Conservation (phyloP, 2,797 vertebrate species). For the Melanotaenia nigrans region DNA sequence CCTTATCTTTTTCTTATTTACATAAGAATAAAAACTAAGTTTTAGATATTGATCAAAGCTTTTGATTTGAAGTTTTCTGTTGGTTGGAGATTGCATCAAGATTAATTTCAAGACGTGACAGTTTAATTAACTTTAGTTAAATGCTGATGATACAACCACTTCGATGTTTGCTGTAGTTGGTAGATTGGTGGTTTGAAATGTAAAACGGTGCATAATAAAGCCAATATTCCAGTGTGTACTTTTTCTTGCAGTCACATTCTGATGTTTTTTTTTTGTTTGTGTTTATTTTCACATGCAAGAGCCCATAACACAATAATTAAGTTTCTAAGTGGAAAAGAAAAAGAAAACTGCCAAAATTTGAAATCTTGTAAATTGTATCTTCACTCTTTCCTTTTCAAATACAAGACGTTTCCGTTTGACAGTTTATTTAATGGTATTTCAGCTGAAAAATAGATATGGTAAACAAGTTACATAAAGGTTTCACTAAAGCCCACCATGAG, state of each 20-base stretch:
- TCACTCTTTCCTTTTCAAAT: slow-evolving; percentile 17
- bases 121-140: slow-evolving; percentile 64
- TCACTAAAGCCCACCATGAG: background rate
- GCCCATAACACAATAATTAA: slow-evolving; percentile 41
- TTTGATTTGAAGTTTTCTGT: slow-evolving; percentile 24
- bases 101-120: slow-evolving; percentile 59
- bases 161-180: slow-evolving; percentile 18
- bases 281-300: slow-evolving; percentile 24
- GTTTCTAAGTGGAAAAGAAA: slow-evolving; percentile 4
- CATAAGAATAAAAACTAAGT: slow-evolving; percentile 34
- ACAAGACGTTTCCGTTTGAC: background rate
- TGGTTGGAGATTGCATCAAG: slow-evolving; percentile 47
- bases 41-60: slow-evolving; percentile 31
- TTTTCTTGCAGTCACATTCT: slow-evolving; percentile 17
- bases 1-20: slow-evolving; percentile 21
- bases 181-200: too few species aligned
- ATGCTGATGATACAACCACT: slow-evolving; percentile 41
- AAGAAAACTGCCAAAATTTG: slow-evolving; percentile 2
- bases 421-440: slow-evolving; percentile 11
- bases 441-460: background rate
- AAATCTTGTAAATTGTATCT: background rate
- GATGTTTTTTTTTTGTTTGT: slow-evolving; percentile 18
- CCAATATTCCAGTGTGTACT: slow-evolving; percentile 25
- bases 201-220: slow-evolving; percentile 29
- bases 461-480: slow-evolving; percentile 17